Conservation (phyloP, 2,113 vertebrate species). For the Vulpes ferrilata region DNA sequence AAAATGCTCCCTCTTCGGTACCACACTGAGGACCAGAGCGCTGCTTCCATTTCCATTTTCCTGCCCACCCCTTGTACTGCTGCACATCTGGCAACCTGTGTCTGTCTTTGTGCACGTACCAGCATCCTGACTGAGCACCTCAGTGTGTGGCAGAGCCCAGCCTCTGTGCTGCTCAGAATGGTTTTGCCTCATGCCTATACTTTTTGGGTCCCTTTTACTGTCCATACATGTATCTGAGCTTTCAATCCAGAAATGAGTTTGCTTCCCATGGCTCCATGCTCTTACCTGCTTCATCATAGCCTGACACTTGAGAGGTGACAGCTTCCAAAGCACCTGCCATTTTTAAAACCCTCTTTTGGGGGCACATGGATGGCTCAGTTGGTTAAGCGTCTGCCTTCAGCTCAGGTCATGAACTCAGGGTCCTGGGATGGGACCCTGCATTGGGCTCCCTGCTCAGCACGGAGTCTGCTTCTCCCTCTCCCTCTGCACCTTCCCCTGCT, state of each 20-base stretch:
- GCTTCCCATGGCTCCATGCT: rapidly evolving
- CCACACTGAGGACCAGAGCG: background rate
- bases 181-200: background rate
- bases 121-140: background rate
- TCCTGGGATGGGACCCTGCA: too few species aligned
- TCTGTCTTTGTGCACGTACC: rapidly evolving
- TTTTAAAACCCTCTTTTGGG: background rate
- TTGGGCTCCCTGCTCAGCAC: too few species aligned
- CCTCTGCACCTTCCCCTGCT: too few species aligned
- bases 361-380: too few species aligned
- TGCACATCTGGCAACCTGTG: rapidly evolving
- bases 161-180: background rate
- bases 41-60: background rate
- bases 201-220: background rate
- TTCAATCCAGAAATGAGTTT: background rate
- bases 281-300: background rate
- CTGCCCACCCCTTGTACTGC: background rate
- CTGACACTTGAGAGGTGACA: background rate
- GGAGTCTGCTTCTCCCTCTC: too few species aligned
- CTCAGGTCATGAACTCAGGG: too few species aligned
- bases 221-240: background rate
- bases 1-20: background rate
- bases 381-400: too few species aligned
- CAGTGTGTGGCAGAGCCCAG: background rate
- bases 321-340: background rate